A percentile compares a stretch with the other conserved stretches of the same genome.
Evolutionary conservation across 23 tunicate genomes (phyloP).

Genomic region (Styela plicata): DNA sequence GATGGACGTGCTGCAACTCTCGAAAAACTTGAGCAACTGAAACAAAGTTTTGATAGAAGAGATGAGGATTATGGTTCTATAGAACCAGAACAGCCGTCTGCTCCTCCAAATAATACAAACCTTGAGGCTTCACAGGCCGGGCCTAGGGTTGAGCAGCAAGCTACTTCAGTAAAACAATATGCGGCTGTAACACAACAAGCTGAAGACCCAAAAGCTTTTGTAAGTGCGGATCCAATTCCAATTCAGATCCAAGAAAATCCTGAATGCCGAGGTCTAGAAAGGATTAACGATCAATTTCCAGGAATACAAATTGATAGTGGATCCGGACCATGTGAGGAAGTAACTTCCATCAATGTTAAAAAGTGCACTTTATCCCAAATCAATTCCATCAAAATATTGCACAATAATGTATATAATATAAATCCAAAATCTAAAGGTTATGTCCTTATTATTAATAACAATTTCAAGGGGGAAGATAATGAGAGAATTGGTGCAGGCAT

Average conservation of each 20-base stretch:
- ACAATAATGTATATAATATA: too few species aligned
- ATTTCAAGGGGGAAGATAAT: not conserved
- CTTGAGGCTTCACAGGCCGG: not conserved
- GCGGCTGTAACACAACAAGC: not conserved
- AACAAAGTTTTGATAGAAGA: not conserved
- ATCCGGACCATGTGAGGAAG: not conserved
- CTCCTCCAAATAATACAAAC: not conserved
- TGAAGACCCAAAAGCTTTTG: not conserved
- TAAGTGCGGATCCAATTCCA: not conserved
- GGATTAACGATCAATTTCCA: not conserved
- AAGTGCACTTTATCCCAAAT: not conserved
- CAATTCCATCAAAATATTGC: not conserved
- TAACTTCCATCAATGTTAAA: not conserved
- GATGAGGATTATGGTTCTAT: not conserved
- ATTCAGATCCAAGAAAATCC: not conserved
- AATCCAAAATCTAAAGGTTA: constrained; percentile 28
- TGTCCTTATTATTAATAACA: constrained; percentile 48
- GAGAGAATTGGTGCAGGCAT: constrained; percentile 27
- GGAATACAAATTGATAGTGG: not conserved
- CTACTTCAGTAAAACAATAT: not conserved
- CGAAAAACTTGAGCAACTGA: not conserved
- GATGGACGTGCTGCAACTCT: constrained; percentile 10
- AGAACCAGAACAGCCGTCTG: not conserved
- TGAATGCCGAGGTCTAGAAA: not conserved
- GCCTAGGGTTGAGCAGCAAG: not conserved